These are phyloP conservation scores for Cyphotilapia sp. DNA, from an alignment of 2,113 vertebrate genomes.

Conservation along the genomic window DNA sequence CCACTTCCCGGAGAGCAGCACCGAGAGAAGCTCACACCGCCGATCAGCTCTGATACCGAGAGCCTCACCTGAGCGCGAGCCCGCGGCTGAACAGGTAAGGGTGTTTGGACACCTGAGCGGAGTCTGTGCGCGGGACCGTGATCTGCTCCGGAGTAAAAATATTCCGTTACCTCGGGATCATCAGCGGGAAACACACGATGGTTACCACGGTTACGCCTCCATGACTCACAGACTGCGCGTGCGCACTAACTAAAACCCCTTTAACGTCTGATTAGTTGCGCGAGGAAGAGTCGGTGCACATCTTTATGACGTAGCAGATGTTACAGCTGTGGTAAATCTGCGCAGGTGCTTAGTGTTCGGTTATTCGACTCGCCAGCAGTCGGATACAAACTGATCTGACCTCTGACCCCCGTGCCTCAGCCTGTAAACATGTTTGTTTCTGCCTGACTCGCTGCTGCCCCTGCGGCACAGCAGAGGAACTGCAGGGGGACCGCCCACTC, in stretches of 20 bases:
- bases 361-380: not conserved
- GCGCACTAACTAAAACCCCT: not conserved
- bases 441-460: not conserved
- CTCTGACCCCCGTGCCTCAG: not conserved
- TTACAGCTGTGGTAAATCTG: not conserved
- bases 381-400: not conserved
- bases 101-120: no score
- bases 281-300: not conserved
- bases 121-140: not conserved
- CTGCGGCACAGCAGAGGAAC: not conserved
- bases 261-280: not conserved
- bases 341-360: not conserved
- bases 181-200: not conserved
- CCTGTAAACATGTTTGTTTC: not conserved
- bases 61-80: not conserved
- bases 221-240: not conserved
- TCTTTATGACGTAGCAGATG: not conserved
- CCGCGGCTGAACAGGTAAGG: not conserved
- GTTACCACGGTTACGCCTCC: not conserved
- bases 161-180: not conserved
- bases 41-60: not conserved
- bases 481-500: not conserved
- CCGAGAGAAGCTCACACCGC: not conserved
- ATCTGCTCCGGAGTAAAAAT: not conserved
- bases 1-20: constrained; percentile 18